Evolutionary conservation across 2,113 vertebrate genomes (phyloP), one percentile per base, ranked within the genome.

Genomic region (Cnemophilus loriae): DNA sequence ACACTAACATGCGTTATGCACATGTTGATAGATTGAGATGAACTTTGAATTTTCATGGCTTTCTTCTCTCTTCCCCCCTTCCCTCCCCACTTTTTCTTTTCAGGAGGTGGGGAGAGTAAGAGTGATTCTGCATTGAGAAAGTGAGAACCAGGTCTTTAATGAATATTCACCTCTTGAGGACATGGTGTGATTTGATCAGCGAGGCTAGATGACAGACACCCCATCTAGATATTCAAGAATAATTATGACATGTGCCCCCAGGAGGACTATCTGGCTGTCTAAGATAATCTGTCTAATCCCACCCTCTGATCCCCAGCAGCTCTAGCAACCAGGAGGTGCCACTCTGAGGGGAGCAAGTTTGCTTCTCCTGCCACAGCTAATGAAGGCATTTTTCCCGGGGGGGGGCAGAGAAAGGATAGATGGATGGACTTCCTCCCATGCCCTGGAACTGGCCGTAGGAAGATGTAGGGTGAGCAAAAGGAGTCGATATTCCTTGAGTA

Each of bases 21-120:
- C 92, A 96, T 97, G 97, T 88, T 94, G 96, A 94, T 91, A 90
- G 97, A 82, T 93, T 94, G 92, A 94, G 87, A 94, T 39, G 76
- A 94, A 93, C 91, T 97, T 84, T 73, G 87, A 93, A 93, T 95
- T 95, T 95, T 79, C 91, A 87, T 91, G 56, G 50, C 61, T 96
- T 95, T 92, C 68, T 92, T 94, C 32, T 81, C 39, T 67, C 26
- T 57, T 17, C 28, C 32, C 33, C 13, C 9, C 3, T 44, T 20
- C 27, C 28, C 20, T 50, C 24, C 11, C 9, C 16, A 0, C 9
- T 46, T 74, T 94, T 87, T 73, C 49, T 69, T 93, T 86, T 65
- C 39, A 67, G 63, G 42, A 37, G 13, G 5, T 3, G 2, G 59
- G 35, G 33, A 88, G 63, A 83, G 41, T 35, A 90, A 90, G 76